phyloP scores from a whole-genome alignment of 2,113 vertebrate species.

The Micronycteris hirsuta region DNA sequence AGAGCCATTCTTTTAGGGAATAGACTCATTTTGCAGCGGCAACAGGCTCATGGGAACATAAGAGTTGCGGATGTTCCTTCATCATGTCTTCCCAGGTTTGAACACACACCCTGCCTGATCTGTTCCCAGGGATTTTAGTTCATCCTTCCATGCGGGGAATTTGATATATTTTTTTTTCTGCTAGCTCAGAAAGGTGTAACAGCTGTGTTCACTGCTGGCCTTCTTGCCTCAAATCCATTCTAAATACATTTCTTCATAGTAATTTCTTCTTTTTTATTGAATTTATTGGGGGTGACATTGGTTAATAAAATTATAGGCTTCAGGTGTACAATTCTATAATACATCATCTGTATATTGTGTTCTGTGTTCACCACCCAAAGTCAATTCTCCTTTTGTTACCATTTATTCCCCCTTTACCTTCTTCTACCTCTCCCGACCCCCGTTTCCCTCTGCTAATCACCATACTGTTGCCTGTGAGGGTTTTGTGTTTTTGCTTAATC shows the following conservation, averaged over 20 bases:
- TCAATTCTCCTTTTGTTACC: neutral
- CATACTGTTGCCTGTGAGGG: neutral
- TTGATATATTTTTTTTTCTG: neutral
- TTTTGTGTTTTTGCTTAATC: neutral
- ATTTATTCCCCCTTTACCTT: neutral
- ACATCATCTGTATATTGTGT: neutral
- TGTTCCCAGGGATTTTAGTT: neutral
- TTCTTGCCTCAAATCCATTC: constrained; percentile 23
- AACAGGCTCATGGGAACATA: neutral
- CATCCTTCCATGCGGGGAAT: neutral
- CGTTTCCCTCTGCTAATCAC: neutral
- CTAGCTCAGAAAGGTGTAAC: neutral
- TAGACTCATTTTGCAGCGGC: neutral
- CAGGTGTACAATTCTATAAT: neutral
- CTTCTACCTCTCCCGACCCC: neutral
- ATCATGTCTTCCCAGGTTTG: neutral
- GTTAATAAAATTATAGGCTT: neutral
- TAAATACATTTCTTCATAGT: constrained; percentile 37
- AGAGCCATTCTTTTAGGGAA: too few species aligned
- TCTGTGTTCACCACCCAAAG: neutral
- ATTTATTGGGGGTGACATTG: neutral
- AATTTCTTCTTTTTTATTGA: constrained; percentile 30
- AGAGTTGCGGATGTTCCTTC: neutral
- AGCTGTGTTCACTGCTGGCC: constrained; percentile 33
- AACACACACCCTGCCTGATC: neutral